phyloP scores from a whole-genome alignment of 1,140 invertebrate genomes.

The Trichonephila clavipes region DNA sequence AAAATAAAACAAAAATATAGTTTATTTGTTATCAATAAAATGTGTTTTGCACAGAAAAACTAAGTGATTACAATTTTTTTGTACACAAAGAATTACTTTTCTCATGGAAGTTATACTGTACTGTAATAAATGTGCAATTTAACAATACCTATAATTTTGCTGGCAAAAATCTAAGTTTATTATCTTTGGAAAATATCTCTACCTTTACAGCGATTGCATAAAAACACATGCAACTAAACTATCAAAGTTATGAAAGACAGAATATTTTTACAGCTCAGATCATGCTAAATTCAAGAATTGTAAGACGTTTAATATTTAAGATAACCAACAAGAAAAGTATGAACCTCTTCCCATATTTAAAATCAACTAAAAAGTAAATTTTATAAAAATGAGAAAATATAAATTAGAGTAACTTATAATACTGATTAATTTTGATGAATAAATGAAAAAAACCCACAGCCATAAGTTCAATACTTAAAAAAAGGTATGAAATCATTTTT shows the following conservation, averaged over 20 bases:
- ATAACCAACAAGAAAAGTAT: background rate
- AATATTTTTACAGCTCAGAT: constrained; percentile 38
- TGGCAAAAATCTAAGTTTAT: constrained; percentile 37
- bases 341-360: background rate
- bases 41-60: constrained; percentile 4
- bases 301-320: background rate
- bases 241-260: constrained; percentile 52
- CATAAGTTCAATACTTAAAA: background rate
- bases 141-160: constrained; percentile 6
- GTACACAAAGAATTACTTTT: background rate
- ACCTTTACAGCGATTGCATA: constrained; percentile 34
- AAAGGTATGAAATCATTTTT: background rate
- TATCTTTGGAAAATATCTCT: constrained; percentile 49
- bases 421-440: background rate
- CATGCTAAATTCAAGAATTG: background rate
- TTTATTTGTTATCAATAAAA: constrained; percentile 24
- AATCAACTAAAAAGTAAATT: background rate
- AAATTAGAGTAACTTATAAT: background rate
- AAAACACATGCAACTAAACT: constrained; percentile 53
- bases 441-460: background rate
- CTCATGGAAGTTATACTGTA: background rate
- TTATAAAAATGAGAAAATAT: background rate
- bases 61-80: background rate
- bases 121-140: constrained; percentile 6
- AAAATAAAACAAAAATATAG: constrained; percentile 2